Percentiles rank a stretch among this genome's conserved stretches.
These are phyloP conservation scores for Gymnogyps californianus DNA, from an alignment of 2,113 vertebrate genomes.

Conservation along the genomic window DNA sequence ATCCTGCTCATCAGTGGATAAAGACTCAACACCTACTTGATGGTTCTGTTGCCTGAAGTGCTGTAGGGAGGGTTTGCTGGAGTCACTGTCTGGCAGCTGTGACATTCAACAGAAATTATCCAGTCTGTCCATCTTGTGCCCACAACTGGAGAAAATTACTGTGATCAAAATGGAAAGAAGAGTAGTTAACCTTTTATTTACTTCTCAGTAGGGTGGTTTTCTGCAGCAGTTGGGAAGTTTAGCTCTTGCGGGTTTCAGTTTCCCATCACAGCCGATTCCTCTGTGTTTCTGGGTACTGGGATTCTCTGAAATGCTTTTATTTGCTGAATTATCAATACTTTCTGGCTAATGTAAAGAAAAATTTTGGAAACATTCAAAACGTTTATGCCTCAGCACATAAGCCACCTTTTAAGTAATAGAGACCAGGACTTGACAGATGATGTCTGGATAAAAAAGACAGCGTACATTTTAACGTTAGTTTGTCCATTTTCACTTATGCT, in stretches of 20 bases:
- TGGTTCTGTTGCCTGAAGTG: neutral
- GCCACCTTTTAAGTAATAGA: neutral
- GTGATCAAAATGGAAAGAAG: neutral
- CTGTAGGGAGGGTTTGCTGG: neutral
- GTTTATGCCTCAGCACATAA: neutral
- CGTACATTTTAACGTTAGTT: neutral
- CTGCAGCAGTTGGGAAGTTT: neutral
- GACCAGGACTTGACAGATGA: neutral
- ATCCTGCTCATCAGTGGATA: neutral
- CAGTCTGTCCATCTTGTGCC: neutral
- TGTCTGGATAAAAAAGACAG: neutral
- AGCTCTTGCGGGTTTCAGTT: neutral
- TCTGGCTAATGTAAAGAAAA: neutral
- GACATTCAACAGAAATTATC: neutral
- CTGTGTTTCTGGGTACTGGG: neutral
- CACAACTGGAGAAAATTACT: constrained; percentile 27
- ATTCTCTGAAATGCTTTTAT: neutral
- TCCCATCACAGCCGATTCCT: neutral
- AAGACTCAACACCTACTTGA: neutral
- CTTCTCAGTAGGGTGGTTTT: neutral
- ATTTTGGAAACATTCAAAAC: neutral
- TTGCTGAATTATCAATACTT: neutral
- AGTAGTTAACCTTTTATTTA: neutral
- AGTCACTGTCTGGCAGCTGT: neutral
- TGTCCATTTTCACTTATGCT: neutral